A percentile compares a stretch with the other conserved stretches of the same genome.
phyloP scores from a whole-genome alignment of 1,140 invertebrate species.

The Nomia melanderi region DNA sequence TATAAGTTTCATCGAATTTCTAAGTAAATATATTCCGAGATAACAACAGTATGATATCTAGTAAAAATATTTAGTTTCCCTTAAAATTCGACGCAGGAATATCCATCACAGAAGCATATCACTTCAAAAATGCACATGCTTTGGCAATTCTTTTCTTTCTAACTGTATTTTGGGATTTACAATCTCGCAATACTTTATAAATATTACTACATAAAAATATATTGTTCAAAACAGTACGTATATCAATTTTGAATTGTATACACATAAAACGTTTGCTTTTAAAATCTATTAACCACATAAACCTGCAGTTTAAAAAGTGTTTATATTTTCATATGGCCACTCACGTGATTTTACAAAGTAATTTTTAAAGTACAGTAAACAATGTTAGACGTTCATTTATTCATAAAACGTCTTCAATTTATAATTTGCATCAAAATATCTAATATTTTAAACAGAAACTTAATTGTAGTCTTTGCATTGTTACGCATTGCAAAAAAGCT shows the following conservation, averaged over 20 bases:
- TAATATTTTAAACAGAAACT: not conserved
- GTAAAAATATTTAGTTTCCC: slow-evolving; percentile 20
- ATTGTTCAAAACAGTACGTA: not conserved
- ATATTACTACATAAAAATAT: slow-evolving; percentile 11
- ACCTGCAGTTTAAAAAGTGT: not conserved
- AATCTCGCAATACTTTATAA: slow-evolving; percentile 21
- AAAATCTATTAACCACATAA: not conserved
- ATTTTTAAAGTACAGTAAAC: not conserved
- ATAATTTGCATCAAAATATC: not conserved
- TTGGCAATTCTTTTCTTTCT: slow-evolving; percentile 50
- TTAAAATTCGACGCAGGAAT: slow-evolving; percentile 30
- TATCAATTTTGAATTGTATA: slow-evolving; percentile 2
- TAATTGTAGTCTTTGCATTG: too few species aligned
- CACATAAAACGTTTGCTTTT: not conserved
- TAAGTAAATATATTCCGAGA: not conserved
- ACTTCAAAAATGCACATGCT: slow-evolving; percentile 48
- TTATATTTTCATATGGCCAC: not conserved
- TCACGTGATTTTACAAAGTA: not conserved
- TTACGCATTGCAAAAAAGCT: not conserved
- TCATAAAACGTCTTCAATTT: not conserved
- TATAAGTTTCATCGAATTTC: not conserved
- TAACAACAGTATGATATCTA: not conserved
- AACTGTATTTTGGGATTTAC: slow-evolving; percentile 31
- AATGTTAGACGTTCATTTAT: not conserved
- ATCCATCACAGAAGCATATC: slow-evolving; percentile 57